phyloP scores from a whole-genome alignment of 2,888 invertebrate species.

The Peribatodes rhomboidaria region DNA sequence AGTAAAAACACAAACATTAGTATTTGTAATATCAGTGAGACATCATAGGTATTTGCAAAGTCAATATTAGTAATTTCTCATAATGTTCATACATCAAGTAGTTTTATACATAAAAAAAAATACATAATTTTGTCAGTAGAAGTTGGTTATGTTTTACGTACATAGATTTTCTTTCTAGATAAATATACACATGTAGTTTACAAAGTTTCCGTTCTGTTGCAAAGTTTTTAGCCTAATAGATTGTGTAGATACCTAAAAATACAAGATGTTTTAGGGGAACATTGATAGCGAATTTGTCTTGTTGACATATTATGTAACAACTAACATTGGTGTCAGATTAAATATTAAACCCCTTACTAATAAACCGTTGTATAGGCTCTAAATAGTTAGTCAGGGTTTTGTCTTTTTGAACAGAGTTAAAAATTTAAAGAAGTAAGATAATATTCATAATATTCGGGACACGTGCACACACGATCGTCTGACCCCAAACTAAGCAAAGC shows the following conservation, averaged over 20 bases:
- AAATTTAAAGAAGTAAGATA: too few species aligned
- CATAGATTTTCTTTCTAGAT: neutral
- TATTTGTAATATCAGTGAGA: too few species aligned
- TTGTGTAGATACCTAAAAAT: constrained; percentile 26
- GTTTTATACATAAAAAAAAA: too few species aligned
- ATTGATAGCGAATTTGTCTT: constrained; percentile 7
- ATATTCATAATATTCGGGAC: too few species aligned
- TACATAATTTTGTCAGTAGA: neutral
- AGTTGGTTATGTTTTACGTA: neutral
- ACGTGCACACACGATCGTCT: too few species aligned
- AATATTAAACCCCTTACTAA: too few species aligned
- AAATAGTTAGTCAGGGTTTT: too few species aligned
- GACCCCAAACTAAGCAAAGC: too few species aligned
- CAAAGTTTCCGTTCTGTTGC: neutral
- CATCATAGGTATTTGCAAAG: neutral
- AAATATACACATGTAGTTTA: neutral
- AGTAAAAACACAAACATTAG: too few species aligned
- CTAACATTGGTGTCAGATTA: neutral
- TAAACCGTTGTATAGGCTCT: neutral
- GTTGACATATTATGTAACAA: constrained; percentile 2
- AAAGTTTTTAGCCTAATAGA: neutral
- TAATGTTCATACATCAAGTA: neutral
- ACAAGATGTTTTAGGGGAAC: constrained; percentile 22
- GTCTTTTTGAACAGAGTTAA: too few species aligned
- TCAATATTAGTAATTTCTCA: neutral